A percentile compares a stretch with the other conserved stretches of the same genome.
Conservation (phyloP, 2,797 vertebrate genomes). For the Lerista edwardsae region DNA sequence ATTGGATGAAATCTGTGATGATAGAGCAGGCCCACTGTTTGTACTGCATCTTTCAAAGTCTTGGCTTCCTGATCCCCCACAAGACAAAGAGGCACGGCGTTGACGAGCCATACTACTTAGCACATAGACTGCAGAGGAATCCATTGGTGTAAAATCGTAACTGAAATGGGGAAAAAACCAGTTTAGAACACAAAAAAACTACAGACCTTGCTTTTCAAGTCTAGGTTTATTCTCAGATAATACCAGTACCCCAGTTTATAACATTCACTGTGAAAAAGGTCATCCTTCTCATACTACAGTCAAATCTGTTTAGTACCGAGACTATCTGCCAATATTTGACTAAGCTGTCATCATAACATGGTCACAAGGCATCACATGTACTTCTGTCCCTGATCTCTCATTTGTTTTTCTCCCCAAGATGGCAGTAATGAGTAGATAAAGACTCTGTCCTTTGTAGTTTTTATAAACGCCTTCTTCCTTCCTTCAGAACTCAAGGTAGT, state of each 20-base stretch:
- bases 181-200: background rate
- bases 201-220: background rate
- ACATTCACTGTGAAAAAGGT: background rate
- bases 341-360: background rate
- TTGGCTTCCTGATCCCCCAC: conserved; percentile 86
- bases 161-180: conserved; percentile 70
- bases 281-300: background rate
- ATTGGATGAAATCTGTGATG: conserved; percentile 82
- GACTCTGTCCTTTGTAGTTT: background rate
- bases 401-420: background rate
- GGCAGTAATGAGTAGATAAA: background rate
- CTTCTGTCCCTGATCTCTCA: background rate
- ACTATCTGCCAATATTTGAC: background rate
- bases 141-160: conserved; percentile 97
- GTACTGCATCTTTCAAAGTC: conserved; percentile 89
- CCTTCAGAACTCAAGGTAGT: background rate
- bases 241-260: background rate
- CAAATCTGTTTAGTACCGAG: background rate
- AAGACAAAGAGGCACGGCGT: conserved; percentile 92
- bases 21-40: conserved; percentile 79
- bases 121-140: conserved; percentile 97
- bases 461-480: background rate
- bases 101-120: conserved; percentile 99
- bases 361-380: no score
- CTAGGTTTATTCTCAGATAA: background rate